Base-by-base conservation (phyloP, 2,888 invertebrate species). In the Dynastes tityus region DNA sequence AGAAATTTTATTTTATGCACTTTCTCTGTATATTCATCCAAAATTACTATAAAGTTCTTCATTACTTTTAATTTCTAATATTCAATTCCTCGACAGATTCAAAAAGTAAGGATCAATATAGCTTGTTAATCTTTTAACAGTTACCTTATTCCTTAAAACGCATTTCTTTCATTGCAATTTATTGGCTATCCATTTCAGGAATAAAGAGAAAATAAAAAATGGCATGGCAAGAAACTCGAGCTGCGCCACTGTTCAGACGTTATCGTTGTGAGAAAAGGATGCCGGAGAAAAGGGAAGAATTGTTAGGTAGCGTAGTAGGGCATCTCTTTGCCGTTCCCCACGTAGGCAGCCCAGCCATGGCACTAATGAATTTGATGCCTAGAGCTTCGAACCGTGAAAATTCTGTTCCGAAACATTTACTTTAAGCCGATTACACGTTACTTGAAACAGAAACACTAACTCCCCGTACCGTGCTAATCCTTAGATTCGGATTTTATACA, bases 371-470 rank as follows among this genome's bases (percentile, higher is more conserved):
- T 83, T 83, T 81, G 82, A 81, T 81, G 83, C 82, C 82, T 80
- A 77, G 82, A 76, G 68, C 80, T 81, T 77, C 82, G 83, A 83
- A 81, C 84, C 84, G 84, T 83, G 85, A 83, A 84, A 84, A 85
- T 83, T 83, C 83, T 82, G 82, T 85, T 83, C 83, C 84, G 84
- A 83, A 83, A 85, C 84, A 85, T 85, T 84, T 84, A 83, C 83
- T 81, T 81, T 82, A 82, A 83, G 83, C 83, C 84, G 83, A 84
- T 84, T 84, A 81, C 80, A 82, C 81, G 83, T 82, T 82, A 82
- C 82, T 82, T 82, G 81, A 82, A 81, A 82, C 80, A 82, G 80
- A 81, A 82, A 80, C 80, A 81, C 81, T 81, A 80, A 82, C 82
- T 81, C 80, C 77, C 79, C 78, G 79, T 63, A 76, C 80, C 79